Base-by-base conservation (phyloP, 2,113 vertebrate species). In the Ariopsis seemanni region DNA sequence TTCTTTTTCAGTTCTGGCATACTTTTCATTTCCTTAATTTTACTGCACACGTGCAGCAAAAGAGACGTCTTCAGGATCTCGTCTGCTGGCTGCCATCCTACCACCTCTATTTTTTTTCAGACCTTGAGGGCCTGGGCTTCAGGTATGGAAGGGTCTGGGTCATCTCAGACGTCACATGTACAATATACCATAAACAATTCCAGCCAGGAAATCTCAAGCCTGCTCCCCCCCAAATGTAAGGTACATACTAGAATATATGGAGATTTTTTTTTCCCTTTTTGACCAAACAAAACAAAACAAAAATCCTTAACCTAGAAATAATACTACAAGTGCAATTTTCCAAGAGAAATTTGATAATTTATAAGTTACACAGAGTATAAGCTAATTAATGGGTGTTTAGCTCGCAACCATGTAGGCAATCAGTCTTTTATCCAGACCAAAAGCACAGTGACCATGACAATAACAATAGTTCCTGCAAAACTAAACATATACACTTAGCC, bases 41-140 rank as follows among this genome's bases (percentile, higher is more conserved):
- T 65, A 85, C 82, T 90, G 71, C 90, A 90, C 74, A 88, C 88
- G 63, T 91, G 87, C 85, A 86, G 20, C 5, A 57, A 83, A 11
- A 18, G 12, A 34, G 2, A 53, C 5, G 30, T 7, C 18, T 74
- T 34, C 53, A 15, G 14, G 6, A 50, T 85, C 18, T 25, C 14
- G 2, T 74, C 52, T 42, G 69, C 53, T 81, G 52, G 22, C 63
- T 86, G 89, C 85, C 20, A 88, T 90, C 86, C 84, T 81, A 55
- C 12, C 42, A 25, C 57, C 22, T 42, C 20, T 69, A 78, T 67
- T 80, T 90, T 67, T 80, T 90, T 80, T 86, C 78, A 85, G 88
- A 65, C 58, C 63, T 85, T 34, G 15, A 20, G 10, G 74, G 69
- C 53, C 79, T 60, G 58, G 52, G 74, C 83, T 57, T 82, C 25